Evolutionary conservation across 1,140 invertebrate species (phyloP), one percentile per base, ranked within the genome.

Genomic region (Drosophila oshimai): DNA sequence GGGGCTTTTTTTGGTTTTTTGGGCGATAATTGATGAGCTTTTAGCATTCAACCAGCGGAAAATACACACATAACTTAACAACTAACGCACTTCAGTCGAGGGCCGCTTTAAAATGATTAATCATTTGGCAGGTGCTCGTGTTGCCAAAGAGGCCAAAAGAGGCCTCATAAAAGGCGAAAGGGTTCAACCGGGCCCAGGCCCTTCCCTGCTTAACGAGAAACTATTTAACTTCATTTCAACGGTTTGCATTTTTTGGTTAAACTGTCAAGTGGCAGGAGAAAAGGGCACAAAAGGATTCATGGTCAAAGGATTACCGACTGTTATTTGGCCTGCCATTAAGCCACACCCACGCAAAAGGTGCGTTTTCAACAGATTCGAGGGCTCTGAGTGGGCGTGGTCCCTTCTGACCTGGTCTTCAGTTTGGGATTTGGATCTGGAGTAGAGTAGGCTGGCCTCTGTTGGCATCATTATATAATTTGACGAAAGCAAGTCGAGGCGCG

Each of bases 141-240:
- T n/a, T 20, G 3, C 22, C 29, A 44, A 39, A 24, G 41, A 46
- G 55, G 46, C n/a, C 44, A 49, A 36, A 18, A 17, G 12, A 51
- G 26, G 44, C 50, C 37, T 18, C 54, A 34, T 47, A 65, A 61
- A 44, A 26, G 39, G 46, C 39, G 22, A 72, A 72, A 69, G 68
- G 69, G 69, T 72, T 57, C 49, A 57, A 74, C 10, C 6, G 60
- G 51, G 55, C 44, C 51, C 49, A 31, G 53, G 74, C 50, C 74
- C 70, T 31, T 61, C 72, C 71, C 71, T 73, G 36, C 76, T 84
- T 87, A 87, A 87, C 81, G 65, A 87, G 81, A 87, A 87, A 77
- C 83, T 87, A 87, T 87, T 87, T 87, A 87, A 87, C 81, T 88
- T 87, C 69, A 74, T 74, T 80, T 83, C 73, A 83, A 83, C 76